Percentiles rank a stretch among this genome's conserved stretches.
Evolutionary conservation across 1,140 invertebrate species (phyloP).

Genomic region (Psilanteris sp.): DNA sequence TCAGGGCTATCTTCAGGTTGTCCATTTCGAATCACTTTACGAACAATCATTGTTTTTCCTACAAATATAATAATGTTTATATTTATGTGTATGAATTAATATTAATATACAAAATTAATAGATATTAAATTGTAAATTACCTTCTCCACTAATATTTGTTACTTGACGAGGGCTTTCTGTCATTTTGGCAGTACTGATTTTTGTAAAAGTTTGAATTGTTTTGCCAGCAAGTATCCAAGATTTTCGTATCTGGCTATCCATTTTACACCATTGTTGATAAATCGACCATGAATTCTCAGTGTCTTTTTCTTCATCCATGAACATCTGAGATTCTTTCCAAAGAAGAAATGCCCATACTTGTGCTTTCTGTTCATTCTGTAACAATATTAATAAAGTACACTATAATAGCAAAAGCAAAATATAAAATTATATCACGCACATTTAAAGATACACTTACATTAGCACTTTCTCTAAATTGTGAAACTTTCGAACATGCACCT

Average conservation of each 20-base stretch:
- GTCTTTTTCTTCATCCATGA: constrained; percentile 80
- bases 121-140: constrained; percentile 44
- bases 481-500: constrained; percentile 74
- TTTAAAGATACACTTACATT: constrained; percentile 70
- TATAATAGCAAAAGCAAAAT: constrained; percentile 36
- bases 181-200: constrained; percentile 80
- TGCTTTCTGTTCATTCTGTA: constrained; percentile 86
- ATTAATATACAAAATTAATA: no score
- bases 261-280: constrained; percentile 90
- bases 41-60: constrained; percentile 72
- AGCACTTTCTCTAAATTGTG: constrained; percentile 75
- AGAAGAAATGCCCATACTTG: constrained; percentile 91
- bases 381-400: no score
- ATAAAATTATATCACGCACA: constrained; percentile 12
- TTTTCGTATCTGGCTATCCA: constrained; percentile 85
- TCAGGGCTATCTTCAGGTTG: constrained; percentile 72
- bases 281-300: constrained; percentile 85
- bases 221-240: constrained; percentile 89
- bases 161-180: constrained; percentile 70
- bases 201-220: constrained; percentile 85
- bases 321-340: constrained; percentile 87
- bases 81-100: no score
- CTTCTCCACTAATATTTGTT: constrained; percentile 64
- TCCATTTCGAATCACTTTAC: constrained; percentile 77
- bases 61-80: no score